These are phyloP conservation scores for Scrobipalpa atriplicella DNA, from an alignment of 2,888 invertebrate genomes.

Conservation along the genomic window DNA sequence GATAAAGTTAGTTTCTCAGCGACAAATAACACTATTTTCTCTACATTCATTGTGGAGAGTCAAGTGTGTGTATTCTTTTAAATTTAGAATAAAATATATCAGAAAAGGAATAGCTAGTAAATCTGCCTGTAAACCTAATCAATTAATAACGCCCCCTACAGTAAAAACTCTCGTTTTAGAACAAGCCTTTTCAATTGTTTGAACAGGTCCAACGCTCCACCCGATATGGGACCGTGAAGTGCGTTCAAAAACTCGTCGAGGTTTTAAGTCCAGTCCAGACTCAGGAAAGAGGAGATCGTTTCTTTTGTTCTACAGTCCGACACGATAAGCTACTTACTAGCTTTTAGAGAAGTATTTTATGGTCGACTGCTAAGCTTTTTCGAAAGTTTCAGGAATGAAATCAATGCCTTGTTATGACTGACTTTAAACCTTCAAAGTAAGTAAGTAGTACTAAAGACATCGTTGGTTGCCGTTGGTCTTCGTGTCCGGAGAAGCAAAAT, in stretches of 20 bases:
- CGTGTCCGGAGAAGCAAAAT: no score
- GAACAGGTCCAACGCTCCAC: not conserved
- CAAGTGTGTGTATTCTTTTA: no score
- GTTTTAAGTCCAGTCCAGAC: not conserved
- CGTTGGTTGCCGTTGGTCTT: no score
- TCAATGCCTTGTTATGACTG: not conserved
- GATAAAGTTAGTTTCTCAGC: no score
- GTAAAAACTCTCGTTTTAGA: not conserved
- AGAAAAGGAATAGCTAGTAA: no score
- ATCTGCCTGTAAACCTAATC: not conserved
- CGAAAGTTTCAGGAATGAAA: not conserved
- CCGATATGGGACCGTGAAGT: conserved; percentile 1
- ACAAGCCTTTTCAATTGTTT: not conserved
- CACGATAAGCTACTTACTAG: conserved; percentile 11
- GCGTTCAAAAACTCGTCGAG: conserved; percentile 1
- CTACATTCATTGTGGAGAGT: no score
- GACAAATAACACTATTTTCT: no score
- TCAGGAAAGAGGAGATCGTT: not conserved
- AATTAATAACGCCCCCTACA: not conserved
- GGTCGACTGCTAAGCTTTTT: not conserved
- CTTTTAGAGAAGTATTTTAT: conserved; percentile 9
- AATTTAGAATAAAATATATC: no score
- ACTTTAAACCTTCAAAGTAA: no score
- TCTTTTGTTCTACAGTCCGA: conserved; percentile 1
- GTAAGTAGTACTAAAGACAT: no score